These are phyloP conservation scores for Caenorhabditis afra DNA, from an alignment of 2,888 invertebrate genomes.

Conservation along the genomic window DNA sequence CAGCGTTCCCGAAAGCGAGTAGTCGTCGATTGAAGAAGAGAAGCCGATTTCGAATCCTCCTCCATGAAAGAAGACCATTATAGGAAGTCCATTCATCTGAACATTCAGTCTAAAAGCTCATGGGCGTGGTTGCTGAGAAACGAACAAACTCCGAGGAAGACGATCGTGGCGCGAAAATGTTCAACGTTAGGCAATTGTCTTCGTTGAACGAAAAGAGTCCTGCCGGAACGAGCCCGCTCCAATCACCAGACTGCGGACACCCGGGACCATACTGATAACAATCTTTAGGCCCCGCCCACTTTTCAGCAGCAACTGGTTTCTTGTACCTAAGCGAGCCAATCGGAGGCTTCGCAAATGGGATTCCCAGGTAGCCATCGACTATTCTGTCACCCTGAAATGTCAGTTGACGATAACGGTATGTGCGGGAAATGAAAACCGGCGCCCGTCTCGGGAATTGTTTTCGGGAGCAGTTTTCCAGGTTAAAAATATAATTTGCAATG, in stretches of 20 bases:
- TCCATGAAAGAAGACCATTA: conserved; percentile 31
- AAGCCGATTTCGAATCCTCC: conserved; percentile 41
- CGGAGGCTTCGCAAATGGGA: conserved; percentile 41
- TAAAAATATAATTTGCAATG: too few species aligned
- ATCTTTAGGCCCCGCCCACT: conserved; percentile 41
- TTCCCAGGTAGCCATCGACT: conserved; percentile 41
- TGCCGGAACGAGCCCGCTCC: background rate
- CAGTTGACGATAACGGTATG: too few species aligned
- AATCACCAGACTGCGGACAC: conserved; percentile 31
- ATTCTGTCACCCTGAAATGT: conserved; percentile 24
- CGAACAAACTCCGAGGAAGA: conserved; percentile 23
- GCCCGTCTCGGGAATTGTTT: too few species aligned
- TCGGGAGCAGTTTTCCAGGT: too few species aligned
- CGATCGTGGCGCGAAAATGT: conserved; percentile 24
- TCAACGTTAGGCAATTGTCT: conserved; percentile 34
- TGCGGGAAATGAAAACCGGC: too few species aligned
- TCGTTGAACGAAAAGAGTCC: conserved; percentile 10
- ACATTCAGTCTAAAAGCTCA: too few species aligned
- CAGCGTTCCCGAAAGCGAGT: conserved; percentile 53
- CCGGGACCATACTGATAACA: conserved; percentile 41
- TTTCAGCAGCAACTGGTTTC: conserved; percentile 35
- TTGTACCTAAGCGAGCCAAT: conserved; percentile 31
- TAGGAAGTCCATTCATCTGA: conserved; percentile 7
- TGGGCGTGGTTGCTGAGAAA: too few species aligned
- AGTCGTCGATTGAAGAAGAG: conserved; percentile 27